A percentile compares a stretch with the other conserved stretches of the same genome.
Evolutionary conservation across 2,113 vertebrate genomes (phyloP).

Genomic region (Dasypus novemcinctus): DNA sequence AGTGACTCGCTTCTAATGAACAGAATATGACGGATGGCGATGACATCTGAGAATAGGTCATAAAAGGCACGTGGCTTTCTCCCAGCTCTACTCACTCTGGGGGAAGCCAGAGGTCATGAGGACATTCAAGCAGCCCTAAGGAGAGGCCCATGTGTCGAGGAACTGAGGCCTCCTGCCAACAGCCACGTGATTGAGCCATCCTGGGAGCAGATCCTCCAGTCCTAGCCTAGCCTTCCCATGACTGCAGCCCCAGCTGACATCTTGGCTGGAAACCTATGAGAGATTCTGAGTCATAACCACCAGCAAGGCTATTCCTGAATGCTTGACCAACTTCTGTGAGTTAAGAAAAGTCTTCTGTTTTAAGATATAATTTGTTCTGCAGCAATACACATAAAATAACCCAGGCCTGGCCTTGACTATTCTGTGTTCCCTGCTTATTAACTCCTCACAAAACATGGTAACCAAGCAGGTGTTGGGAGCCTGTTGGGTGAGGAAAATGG

Average conservation of each 20-base stretch:
- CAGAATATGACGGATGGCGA: neutral
- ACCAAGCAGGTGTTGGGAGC: neutral
- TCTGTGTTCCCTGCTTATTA: neutral
- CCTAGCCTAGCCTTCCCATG: neutral
- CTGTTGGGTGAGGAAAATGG: neutral
- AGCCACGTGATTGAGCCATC: neutral
- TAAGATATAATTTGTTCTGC: neutral
- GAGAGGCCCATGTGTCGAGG: neutral
- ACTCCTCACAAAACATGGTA: neutral
- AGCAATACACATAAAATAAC: neutral
- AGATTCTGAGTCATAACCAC: neutral
- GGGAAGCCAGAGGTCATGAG: neutral
- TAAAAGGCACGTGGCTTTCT: neutral
- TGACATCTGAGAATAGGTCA: slow-evolving; percentile 11
- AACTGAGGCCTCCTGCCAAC: neutral
- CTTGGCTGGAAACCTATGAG: neutral
- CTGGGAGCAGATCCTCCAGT: neutral
- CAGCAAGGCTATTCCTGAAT: neutral
- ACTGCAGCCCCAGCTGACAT: neutral
- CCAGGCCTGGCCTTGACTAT: neutral
- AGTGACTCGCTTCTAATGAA: neutral
- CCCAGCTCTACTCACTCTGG: neutral
- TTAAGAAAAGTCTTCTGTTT: neutral
- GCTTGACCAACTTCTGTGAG: neutral
- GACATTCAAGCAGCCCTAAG: neutral